Evolutionary conservation across 2,113 vertebrate species (phyloP).

Genomic region (Sitta europaea): DNA sequence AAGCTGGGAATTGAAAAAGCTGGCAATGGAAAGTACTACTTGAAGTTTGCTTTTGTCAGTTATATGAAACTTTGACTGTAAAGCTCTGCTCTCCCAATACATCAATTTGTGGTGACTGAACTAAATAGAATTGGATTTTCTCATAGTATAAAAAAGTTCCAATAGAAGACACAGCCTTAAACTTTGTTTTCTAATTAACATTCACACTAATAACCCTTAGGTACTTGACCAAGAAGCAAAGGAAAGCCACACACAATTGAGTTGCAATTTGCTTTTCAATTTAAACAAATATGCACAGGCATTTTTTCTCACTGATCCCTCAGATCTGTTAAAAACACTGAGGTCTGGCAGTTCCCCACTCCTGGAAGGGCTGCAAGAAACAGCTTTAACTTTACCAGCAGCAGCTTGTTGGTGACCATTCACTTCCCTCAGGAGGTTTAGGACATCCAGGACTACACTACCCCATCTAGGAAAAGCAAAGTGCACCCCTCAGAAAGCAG

Average conservation of each 20-base stretch:
- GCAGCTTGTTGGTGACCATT: not conserved
- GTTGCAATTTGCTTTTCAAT: not conserved
- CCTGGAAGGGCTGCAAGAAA: not conserved
- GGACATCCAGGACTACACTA: not conserved
- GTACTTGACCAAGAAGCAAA: not conserved
- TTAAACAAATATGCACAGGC: not conserved
- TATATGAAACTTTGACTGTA: not conserved
- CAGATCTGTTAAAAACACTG: not conserved
- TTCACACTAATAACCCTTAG: not conserved
- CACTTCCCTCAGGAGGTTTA: not conserved
- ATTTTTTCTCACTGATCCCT: not conserved
- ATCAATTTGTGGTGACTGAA: not conserved
- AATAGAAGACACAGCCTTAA: not conserved
- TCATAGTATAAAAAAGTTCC: not conserved
- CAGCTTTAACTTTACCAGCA: not conserved
- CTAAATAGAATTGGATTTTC: not conserved
- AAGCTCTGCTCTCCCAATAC: not conserved
- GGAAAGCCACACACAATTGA: not conserved
- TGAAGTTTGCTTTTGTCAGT: not conserved
- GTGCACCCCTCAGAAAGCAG: not conserved
- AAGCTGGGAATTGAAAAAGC: not conserved
- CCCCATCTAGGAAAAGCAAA: not conserved
- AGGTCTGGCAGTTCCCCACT: constrained; percentile 9
- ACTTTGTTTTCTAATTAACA: not conserved
- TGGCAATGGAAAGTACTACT: not conserved